These are phyloP conservation scores for Thecophora atra DNA, from an alignment of 2,888 invertebrate genomes.

Conservation along the genomic window DNA sequence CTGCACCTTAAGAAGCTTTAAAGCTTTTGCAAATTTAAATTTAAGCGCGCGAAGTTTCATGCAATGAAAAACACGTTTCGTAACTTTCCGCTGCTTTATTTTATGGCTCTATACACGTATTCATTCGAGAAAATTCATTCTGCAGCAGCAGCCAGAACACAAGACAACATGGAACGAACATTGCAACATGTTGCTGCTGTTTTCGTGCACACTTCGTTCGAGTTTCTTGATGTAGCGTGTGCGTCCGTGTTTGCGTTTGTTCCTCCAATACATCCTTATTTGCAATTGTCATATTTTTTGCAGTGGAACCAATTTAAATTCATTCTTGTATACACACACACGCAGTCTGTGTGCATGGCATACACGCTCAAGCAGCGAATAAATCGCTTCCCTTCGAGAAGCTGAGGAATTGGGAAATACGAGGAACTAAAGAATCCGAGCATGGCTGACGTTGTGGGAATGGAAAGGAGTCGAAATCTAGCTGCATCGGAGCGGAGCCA, in stretches of 20 bases:
- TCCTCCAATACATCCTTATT: neutral
- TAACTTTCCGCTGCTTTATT: neutral
- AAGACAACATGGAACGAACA: slow-evolving; percentile 1
- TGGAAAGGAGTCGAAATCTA: slow-evolving; percentile 1
- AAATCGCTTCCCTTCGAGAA: too few species aligned
- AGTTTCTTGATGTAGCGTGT: too few species aligned
- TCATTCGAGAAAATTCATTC: neutral
- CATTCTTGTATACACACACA: neutral
- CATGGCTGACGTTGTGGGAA: neutral
- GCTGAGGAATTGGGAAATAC: too few species aligned
- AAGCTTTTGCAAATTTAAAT: slow-evolving; percentile 5
- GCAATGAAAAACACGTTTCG: neutral
- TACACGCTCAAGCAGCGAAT: too few species aligned
- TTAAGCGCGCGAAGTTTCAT: neutral
- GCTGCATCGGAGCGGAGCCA: too few species aligned
- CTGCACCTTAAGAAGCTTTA: neutral
- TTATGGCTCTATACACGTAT: neutral
- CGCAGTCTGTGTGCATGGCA: neutral
- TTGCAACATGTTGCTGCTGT: slow-evolving; percentile 29
- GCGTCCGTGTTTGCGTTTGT: neutral
- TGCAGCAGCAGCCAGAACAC: neutral
- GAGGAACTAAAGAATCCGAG: too few species aligned
- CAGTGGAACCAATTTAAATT: neutral
- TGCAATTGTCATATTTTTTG: neutral
- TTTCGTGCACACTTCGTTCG: slow-evolving; percentile 12